phyloP scores from a whole-genome alignment of 2,797 vertebrate genomes.

The Acestrorhynchus altus region DNA sequence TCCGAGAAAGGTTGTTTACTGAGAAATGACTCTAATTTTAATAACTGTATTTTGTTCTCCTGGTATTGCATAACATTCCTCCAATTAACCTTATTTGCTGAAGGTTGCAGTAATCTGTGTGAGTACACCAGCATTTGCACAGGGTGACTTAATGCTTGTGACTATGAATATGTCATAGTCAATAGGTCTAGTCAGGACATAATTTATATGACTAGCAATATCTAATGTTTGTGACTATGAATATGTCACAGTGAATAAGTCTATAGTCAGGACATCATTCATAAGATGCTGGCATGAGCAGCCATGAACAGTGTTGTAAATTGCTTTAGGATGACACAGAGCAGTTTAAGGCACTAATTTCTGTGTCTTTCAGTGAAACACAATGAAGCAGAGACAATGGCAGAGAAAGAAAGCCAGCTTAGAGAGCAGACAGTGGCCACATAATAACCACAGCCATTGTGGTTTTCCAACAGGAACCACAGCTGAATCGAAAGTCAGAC shows the following conservation, averaged over 20 bases:
- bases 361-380: slow-evolving; percentile 29
- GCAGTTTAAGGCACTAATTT: slow-evolving; percentile 28
- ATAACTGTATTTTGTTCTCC: background rate
- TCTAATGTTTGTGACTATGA: slow-evolving; percentile 5
- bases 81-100: background rate
- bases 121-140: background rate
- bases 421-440: slow-evolving; percentile 21
- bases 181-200: slow-evolving; percentile 5
- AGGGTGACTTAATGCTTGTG: slow-evolving; percentile 7
- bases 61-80: background rate
- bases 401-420: slow-evolving; percentile 27
- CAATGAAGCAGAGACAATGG: slow-evolving; percentile 40
- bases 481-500: slow-evolving; percentile 21
- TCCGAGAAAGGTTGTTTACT: background rate
- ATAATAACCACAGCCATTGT: slow-evolving; percentile 44
- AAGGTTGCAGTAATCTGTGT: background rate
- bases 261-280: slow-evolving; percentile 7
- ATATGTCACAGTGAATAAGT: background rate
- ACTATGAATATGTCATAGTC: slow-evolving; percentile 8
- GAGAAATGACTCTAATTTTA: background rate
- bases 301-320: background rate
- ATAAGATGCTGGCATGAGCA: background rate
- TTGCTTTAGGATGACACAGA: slow-evolving; percentile 22
- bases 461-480: slow-evolving; percentile 15
- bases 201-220: slow-evolving; percentile 13